Evolutionary conservation across 2,797 vertebrate genomes (phyloP).

Genomic region (Phrynocephalus guinanensis): DNA sequence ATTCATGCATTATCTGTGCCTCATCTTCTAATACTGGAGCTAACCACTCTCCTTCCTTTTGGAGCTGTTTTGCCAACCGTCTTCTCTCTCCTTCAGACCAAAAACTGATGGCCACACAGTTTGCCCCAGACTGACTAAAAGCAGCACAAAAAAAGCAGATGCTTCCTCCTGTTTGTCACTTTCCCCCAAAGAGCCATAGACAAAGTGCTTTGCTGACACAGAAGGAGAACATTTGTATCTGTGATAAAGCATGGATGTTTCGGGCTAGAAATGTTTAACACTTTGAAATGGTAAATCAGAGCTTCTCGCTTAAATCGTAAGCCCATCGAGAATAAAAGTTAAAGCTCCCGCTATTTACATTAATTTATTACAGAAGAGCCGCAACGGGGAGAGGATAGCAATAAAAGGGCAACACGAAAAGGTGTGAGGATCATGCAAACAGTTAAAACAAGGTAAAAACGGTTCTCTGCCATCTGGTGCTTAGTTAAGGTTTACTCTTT

Average conservation of each 20-base stretch:
- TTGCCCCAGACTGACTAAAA: conserved; percentile 56
- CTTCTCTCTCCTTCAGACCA: conserved; percentile 38
- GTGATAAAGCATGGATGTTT: conserved; percentile 45
- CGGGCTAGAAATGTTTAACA: conserved; percentile 37
- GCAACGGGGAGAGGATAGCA: background rate
- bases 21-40: too few species aligned
- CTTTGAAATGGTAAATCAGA: conserved; percentile 61
- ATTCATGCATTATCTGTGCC: too few species aligned
- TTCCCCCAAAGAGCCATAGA: conserved; percentile 39
- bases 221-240: conserved; percentile 26
- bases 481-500: background rate
- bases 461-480: background rate
- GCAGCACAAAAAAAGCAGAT: conserved; percentile 36
- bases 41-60: conserved; percentile 27
- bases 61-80: conserved; percentile 27
- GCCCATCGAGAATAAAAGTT: conserved; percentile 41
- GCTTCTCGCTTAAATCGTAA: conserved; percentile 34
- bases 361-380: background rate
- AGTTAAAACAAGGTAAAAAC: conserved; percentile 22
- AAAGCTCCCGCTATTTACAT: conserved; percentile 17
- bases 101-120: conserved; percentile 52
- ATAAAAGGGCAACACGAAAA: background rate
- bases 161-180: background rate
- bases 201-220: background rate
- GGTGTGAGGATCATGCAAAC: conserved; percentile 14